Percentiles rank a stretch among this genome's conserved stretches.
Conservation (phyloP, 1,140 invertebrate species). For the Hesperophylax magnus region DNA sequence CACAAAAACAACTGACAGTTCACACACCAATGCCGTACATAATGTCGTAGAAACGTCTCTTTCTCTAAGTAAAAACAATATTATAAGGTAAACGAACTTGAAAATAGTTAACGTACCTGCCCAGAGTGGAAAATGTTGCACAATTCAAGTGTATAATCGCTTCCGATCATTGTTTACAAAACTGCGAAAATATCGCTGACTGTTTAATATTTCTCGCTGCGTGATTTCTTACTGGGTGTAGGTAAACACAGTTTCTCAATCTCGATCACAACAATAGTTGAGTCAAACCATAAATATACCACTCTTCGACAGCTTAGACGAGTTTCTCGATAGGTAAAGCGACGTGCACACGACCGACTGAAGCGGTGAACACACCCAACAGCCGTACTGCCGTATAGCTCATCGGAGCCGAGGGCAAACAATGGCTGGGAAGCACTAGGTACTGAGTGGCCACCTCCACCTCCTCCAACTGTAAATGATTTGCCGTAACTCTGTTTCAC, state of each 20-base stretch:
- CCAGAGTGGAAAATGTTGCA: conserved; percentile 92
- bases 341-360: neutral
- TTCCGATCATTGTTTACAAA: conserved; percentile 75
- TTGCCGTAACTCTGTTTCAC: conserved; percentile 21
- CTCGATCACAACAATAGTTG: neutral
- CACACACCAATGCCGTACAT: too few species aligned
- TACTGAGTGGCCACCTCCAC: neutral
- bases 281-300: too few species aligned
- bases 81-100: neutral
- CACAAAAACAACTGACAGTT: too few species aligned
- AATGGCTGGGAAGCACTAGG: conserved; percentile 20
- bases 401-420: neutral
- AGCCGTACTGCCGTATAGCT: too few species aligned
- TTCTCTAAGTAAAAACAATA: neutral
- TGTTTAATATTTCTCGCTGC: neutral
- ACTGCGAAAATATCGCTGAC: conserved; percentile 53
- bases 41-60: neutral
- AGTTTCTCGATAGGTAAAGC: neutral
- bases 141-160: conserved; percentile 89
- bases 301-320: too few species aligned
- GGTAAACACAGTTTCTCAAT: neutral
- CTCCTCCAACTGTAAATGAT: conserved; percentile 29
- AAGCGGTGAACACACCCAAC: neutral
- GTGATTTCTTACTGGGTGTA: neutral
- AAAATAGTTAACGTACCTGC: conserved; percentile 73